A percentile compares a stretch with the other conserved stretches of the same genome.
Evolutionary conservation across 2,113 vertebrate species (phyloP).

Genomic region (Ciconia boyciana): DNA sequence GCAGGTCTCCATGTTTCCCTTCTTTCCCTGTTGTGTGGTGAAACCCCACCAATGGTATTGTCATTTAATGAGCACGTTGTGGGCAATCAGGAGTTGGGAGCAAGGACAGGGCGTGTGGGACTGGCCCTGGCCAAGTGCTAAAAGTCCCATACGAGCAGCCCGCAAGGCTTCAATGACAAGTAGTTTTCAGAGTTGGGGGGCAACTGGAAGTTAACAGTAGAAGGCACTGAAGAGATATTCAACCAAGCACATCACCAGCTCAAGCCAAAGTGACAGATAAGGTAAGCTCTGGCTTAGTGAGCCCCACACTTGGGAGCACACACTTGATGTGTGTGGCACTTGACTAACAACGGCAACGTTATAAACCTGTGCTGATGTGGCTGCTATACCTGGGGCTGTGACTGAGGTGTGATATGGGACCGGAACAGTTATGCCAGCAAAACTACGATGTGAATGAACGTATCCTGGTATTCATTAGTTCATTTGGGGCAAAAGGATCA

Average conservation of each 20-base stretch:
- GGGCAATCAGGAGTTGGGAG: neutral
- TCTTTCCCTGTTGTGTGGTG: neutral
- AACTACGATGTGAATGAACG: neutral
- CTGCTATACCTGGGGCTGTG: neutral
- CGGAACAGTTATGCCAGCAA: neutral
- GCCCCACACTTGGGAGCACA: neutral
- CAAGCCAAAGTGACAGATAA: neutral
- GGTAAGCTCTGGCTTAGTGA: neutral
- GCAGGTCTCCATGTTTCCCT: neutral
- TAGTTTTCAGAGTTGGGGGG: neutral
- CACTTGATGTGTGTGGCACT: neutral
- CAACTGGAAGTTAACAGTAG: neutral
- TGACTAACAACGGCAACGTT: neutral
- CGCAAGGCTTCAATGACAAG: too few species aligned
- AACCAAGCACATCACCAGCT: neutral
- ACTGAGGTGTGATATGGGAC: neutral
- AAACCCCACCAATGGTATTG: neutral
- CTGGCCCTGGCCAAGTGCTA: neutral
- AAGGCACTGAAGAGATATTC: neutral
- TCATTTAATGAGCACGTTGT: neutral
- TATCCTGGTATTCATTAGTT: neutral
- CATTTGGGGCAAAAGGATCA: neutral
- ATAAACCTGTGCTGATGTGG: neutral
- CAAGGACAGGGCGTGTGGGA: too few species aligned
- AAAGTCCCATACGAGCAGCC: neutral